Evolutionary conservation across 2,888 invertebrate species (phyloP).

Genomic region (Rotaria sp.): DNA sequence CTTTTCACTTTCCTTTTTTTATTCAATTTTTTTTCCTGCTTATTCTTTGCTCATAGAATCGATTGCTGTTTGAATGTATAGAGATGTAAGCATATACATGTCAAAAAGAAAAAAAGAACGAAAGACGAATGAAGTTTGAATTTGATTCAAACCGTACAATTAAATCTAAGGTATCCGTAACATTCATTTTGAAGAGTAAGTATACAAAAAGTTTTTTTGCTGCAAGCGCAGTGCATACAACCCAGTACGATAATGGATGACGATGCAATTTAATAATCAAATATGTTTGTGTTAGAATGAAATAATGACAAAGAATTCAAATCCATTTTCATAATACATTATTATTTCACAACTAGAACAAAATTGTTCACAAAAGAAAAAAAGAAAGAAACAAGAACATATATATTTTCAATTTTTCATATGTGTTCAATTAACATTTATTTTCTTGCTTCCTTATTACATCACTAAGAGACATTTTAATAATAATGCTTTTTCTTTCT

Average conservation of each 20-base stretch:
- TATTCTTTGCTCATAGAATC: neutral
- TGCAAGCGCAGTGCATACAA: neutral
- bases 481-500: neutral
- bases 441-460: neutral
- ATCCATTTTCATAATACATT: neutral
- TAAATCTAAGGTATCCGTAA: slow-evolving; percentile 6
- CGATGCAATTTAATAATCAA: neutral
- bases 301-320: neutral
- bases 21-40: neutral
- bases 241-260: neutral
- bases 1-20: neutral
- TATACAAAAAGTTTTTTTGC: neutral
- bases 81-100: neutral
- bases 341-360: neutral
- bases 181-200: neutral
- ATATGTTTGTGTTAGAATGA: neutral
- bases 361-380: neutral
- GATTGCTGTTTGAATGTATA: neutral
- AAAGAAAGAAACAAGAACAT: neutral
- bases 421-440: neutral
- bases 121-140: slow-evolving; percentile 5
- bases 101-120: neutral
- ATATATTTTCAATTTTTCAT: neutral
- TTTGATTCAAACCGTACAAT: slow-evolving; percentile 4
- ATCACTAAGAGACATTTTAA: neutral